A percentile compares a stretch with the other conserved stretches of the same genome.
phyloP scores from a whole-genome alignment of 2,797 vertebrate species.

The Sebastes vulpes region DNA sequence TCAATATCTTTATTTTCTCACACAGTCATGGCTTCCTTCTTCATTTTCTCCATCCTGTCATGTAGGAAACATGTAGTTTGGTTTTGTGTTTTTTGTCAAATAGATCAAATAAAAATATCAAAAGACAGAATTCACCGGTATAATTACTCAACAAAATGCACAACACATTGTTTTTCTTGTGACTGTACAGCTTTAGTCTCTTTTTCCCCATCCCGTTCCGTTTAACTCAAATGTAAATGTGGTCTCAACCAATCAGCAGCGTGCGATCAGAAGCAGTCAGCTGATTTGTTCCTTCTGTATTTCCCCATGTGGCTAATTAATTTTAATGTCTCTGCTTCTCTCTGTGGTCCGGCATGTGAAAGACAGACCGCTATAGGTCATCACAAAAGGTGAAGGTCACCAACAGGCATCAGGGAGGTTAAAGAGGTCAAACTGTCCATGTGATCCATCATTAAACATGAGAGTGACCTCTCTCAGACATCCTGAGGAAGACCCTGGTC shows the following conservation, averaged over 20 bases:
- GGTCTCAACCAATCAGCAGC: constrained; percentile 13
- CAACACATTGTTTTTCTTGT: constrained; percentile 1
- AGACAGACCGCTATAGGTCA: constrained; percentile 20
- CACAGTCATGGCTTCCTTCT: not conserved
- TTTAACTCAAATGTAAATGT: not conserved
- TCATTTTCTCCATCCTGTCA: not conserved
- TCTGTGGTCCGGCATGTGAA: not conserved
- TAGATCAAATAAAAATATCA: constrained; percentile 4
- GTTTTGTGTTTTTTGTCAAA: not conserved
- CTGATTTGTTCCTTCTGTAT: not conserved
- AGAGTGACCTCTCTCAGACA: constrained; percentile 82
- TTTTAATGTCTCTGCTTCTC: not conserved
- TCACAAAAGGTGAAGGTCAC: constrained; percentile 22
- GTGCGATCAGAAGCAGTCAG: not conserved
- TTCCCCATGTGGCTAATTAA: not conserved
- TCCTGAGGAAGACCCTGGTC: constrained; percentile 92
- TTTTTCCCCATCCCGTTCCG: not conserved
- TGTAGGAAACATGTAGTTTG: not conserved
- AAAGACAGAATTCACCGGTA: not conserved
- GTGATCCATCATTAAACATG: not conserved
- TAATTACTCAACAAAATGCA: constrained; percentile 6
- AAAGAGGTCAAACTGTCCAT: constrained; percentile 38
- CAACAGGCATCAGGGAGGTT: not conserved
- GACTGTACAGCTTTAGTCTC: constrained; percentile 6
- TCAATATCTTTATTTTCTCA: not conserved